Base-by-base conservation (phyloP, 2,113 vertebrate species). In the Nothoprocta perdicaria region DNA sequence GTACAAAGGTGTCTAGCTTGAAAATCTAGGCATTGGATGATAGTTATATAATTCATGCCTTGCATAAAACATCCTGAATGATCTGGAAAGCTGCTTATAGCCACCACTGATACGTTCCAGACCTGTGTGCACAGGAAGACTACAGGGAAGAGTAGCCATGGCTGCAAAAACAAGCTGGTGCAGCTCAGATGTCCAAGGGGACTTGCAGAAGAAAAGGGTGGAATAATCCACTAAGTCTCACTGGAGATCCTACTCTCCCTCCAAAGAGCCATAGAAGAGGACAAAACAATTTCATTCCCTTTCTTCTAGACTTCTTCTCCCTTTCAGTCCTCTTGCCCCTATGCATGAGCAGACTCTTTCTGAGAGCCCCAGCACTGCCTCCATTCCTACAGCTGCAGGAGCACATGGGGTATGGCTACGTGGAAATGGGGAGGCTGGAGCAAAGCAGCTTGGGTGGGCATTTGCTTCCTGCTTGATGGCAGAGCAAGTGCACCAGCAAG, bases 1-100 rank as follows among this genome's bases (percentile, higher is more conserved):
- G 43, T 29, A 24, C 8, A 0, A 0, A 10, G 35, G 46, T 46
- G 67, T 33, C 6, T 41, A 79, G 79, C 35, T 68, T 0, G 17
- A 68, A 80, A 61, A 57, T 35, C 58, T 41, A 52, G 15, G 45
- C 53, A 48, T 8, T 4, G 16, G 23, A 62, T 62, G 45, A 41
- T 50, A 53, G 13, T 16, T 57, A 24, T 43, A 80, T 52, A 6
- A 73, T 4, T 38, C 55, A 10, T 0, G 0, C 19, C 62, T 61
- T 60, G 35, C 71, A 52, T 80, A 38, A 75, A 66, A 72, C 24
- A 18, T 14, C 66, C 48, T 68, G 69, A 29, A 24, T 77, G 38
- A 74, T n/a, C 8, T 21, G 45, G n/a, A 21, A 82, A 52, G 35
- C 57, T 65, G n/a, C n/a, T 78, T 74, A 50, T 13, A 15, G 9